Evolutionary conservation across 2,797 vertebrate genomes (phyloP).

Genomic region (Pipistrellus nathusii): DNA sequence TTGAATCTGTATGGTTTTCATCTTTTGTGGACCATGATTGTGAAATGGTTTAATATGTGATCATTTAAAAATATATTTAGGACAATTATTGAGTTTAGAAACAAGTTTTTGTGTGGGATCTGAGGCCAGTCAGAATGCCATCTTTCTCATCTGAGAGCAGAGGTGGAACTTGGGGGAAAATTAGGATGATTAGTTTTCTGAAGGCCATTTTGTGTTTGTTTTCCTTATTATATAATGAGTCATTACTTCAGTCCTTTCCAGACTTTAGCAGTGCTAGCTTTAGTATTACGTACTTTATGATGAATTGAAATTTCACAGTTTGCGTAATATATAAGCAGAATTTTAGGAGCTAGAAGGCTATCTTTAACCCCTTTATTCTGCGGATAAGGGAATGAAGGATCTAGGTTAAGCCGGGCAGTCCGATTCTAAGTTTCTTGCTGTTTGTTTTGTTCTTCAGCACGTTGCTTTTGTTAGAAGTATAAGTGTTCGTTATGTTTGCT

Average conservation of each 20-base stretch:
- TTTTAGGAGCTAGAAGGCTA: not conserved
- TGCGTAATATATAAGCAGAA: not conserved
- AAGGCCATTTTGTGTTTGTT: conserved; percentile 23
- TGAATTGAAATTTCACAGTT: conserved; percentile 16
- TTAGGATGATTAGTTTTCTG: conserved; percentile 26
- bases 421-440: not conserved
- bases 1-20: conserved; percentile 29
- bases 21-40: conserved; percentile 22
- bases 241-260: not conserved
- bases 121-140: not conserved
- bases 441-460: not conserved
- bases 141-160: not conserved
- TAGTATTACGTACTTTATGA: not conserved
- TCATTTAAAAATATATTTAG: conserved; percentile 16
- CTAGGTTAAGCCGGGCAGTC: not conserved
- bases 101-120: not conserved
- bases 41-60: conserved; percentile 33
- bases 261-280: not conserved
- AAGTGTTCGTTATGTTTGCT: not conserved
- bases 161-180: not conserved
- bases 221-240: not conserved
- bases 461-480: not conserved
- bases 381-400: not conserved
- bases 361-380: not conserved
- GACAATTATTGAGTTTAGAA: not conserved